Evolutionary conservation across 2,888 invertebrate species (phyloP).

Genomic region (Caenorhabditis drosophilae): DNA sequence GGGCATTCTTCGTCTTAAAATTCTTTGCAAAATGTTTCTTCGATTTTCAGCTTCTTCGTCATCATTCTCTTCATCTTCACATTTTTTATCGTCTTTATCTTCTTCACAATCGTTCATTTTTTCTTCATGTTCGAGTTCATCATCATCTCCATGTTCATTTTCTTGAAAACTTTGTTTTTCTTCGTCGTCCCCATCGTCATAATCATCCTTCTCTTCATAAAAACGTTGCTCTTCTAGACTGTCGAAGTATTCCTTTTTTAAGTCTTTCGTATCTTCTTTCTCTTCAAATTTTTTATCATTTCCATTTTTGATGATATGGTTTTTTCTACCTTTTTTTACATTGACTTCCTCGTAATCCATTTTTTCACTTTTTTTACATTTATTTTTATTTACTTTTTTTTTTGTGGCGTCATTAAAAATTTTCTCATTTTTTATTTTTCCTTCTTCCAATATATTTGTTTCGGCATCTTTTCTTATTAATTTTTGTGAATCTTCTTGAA

Average conservation of each 20-base stretch:
- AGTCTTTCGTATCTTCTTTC: slow-evolving; percentile 2
- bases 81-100: neutral
- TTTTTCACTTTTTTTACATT: too few relatives aligned
- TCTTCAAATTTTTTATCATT: too few relatives aligned
- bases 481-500: too few relatives aligned
- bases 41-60: neutral
- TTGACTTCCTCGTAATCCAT: neutral
- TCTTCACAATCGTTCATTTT: neutral
- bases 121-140: neutral
- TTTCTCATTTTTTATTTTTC: too few relatives aligned
- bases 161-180: slow-evolving; percentile 4
- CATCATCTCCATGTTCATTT: neutral
- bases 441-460: too few relatives aligned
- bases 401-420: too few relatives aligned
- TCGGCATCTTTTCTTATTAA: too few relatives aligned
- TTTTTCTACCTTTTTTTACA: neutral
- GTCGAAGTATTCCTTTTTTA: too few relatives aligned
- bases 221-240: neutral
- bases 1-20: too few relatives aligned
- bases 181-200: slow-evolving; percentile 1
- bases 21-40: too few relatives aligned
- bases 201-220: neutral
- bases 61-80: neutral
- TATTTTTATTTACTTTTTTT: too few relatives aligned
- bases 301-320: neutral